Base-by-base conservation (phyloP, 2,113 vertebrate genomes). In the Meriones unguiculatus region DNA sequence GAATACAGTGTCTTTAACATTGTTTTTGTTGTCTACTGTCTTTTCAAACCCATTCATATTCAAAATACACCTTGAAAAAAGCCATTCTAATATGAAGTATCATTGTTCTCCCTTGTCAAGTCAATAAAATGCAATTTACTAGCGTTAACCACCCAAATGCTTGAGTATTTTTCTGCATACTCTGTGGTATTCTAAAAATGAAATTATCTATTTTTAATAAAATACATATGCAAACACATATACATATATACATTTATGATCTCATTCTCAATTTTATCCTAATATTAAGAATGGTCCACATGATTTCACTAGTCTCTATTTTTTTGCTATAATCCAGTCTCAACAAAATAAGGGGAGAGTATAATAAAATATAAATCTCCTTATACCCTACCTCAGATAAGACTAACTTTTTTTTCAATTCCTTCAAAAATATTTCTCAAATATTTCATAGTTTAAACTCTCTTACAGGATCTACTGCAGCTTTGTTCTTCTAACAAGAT, bases 361-460 rank as follows among this genome's bases (percentile, higher is more conserved):
- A 64, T 54, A 89, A 62, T 75, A 89, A 91, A 94, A 81, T 87
- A 32, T n/a, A 57, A 65, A 89, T 57, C 73, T 87, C 41, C 87
- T 87, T 62, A 95, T 35, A 13, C 2, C 4, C 22, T 38, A 81
- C 18, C 10, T 24, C 41, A 95, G n/a, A 87, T 52, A 72, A 89
- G 81, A 65, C 15, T 41, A 14, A 78, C 24, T n/a, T 7, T 28
- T 28, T n/a, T 84, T 41, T 17, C 22, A 64, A 17, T 64, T 52
- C 38, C 24, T 18, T 85, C 7, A 41, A 72, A 76, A 76, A 32
- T 72, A 15, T 11, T 70, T 62, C 13, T 80, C 32, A 73, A 18
- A 38, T 18, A 64, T 52, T 73, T 11, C 73, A 22, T 67, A 91
- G 4, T 89, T 95, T 72, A 73, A 90, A 72, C 69, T 72, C 65